A percentile compares a stretch with the other conserved stretches of the same genome.
Evolutionary conservation across 1,140 invertebrate genomes (phyloP).

Genomic region (Leptopilina clavipes): DNA sequence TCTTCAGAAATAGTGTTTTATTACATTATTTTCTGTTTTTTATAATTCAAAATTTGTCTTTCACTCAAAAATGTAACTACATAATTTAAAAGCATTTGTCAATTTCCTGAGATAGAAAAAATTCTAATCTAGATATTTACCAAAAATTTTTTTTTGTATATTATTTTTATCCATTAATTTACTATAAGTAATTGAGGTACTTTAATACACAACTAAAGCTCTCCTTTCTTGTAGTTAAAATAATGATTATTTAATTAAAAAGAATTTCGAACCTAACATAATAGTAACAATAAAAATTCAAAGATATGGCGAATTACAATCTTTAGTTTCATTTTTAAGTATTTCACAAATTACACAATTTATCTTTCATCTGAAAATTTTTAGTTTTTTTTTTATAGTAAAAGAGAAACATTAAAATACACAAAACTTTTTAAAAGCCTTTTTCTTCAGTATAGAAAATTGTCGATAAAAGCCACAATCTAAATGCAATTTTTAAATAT

Average conservation of each 20-base stretch:
- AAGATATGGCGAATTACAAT: conserved; percentile 36
- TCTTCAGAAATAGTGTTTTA: no score
- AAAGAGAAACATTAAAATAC: conserved; percentile 33
- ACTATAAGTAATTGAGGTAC: no score
- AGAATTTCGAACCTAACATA: background rate
- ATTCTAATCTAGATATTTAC: no score
- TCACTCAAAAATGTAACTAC: no score
- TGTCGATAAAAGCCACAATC: background rate
- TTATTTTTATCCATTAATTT: no score
- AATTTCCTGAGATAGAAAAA: no score
- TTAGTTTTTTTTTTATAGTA: conserved; percentile 36
- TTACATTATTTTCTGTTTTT: background rate
- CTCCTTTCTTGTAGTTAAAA: background rate
- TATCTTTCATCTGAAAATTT: conserved; percentile 46
- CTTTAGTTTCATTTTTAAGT: background rate
- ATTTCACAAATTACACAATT: conserved; percentile 42
- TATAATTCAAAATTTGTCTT: no score
- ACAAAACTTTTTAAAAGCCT: conserved; percentile 28
- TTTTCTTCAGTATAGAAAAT: background rate
- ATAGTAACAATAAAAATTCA: conserved; percentile 14
- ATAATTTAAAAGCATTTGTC: no score
- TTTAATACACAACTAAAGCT: background rate
- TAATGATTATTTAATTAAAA: background rate
- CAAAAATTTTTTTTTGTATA: no score
- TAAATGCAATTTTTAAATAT: background rate